Base-by-base conservation (phyloP, 2,113 vertebrate species). In the Gallinago paraguaiae region DNA sequence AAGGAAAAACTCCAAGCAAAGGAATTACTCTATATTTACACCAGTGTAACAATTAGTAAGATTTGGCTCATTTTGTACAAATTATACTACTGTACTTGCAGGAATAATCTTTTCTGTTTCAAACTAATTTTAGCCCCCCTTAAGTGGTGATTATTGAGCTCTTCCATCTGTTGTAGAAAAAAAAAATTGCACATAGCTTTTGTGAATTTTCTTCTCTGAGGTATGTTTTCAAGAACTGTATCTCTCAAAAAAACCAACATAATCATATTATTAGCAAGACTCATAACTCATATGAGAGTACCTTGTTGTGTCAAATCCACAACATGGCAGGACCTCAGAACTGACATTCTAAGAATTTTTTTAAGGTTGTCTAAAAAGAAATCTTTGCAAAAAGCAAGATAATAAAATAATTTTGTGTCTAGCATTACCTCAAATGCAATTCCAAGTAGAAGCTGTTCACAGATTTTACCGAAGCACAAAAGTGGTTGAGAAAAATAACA, bases 91-190 rank as follows among this genome's bases (percentile, higher is more conserved):
- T 46, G 80, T 72, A 87, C 91, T 94, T 95, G 83, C 74, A 96
- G 78, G 83, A 94, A 95, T 91, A 91, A 96, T 95, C 88, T 95
- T 84, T 81, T 89, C 91, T 82, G 83, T 95, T 94, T 87, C 91
- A 82, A 91, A 89, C 93, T 95, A 96, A 92, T 96, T 96, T 96
- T 94, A 96, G 92, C 63, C 81, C 94, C 83, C 75, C 74, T 94
- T 77, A 78, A 93, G 78, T 85, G 70, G 77, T 80, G 89, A 92
- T 92, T 86, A 94, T 90, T 12, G 2, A 89, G 90, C 88, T 92
- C 94, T 94, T 92, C 93, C 95, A 95, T 97, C 93, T 97, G 89
- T 63, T 93, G 86, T 79, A 86, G 79, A 22, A 30, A 69, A 84
- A 78, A 80, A 90, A 57, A 90, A 78, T 96, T 93, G 86, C 81